Conservation (phyloP, 2,113 vertebrate genomes). For the Eolophus roseicapilla region DNA sequence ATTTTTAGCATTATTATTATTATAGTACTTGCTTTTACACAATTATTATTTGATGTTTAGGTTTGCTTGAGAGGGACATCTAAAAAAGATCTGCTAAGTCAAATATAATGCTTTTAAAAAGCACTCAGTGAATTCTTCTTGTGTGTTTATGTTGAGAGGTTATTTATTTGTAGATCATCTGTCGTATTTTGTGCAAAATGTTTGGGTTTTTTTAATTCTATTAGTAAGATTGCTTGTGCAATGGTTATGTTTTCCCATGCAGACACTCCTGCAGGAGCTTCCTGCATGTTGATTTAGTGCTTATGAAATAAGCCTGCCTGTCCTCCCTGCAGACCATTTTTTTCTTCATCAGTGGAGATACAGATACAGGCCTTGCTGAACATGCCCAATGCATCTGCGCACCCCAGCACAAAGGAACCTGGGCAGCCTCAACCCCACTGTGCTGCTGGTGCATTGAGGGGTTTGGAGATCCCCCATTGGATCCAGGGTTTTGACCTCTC, state of each 20-base stretch:
- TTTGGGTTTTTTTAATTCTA: constrained; percentile 32
- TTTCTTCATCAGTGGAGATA: neutral
- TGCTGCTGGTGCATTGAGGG: neutral
- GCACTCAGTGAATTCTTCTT: constrained; percentile 61
- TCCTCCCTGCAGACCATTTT: neutral
- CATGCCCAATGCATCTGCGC: fast-evolving
- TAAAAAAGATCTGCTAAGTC: constrained; percentile 60
- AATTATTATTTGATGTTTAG: constrained; percentile 66
- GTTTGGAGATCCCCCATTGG: neutral
- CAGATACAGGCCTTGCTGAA: neutral
- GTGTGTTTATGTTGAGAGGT: constrained; percentile 43
- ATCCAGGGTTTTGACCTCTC: neutral
- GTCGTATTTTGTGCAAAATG: constrained; percentile 20
- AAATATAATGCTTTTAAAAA: constrained; percentile 57
- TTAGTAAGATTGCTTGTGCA: constrained; percentile 25
- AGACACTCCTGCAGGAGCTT: constrained; percentile 27
- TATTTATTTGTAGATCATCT: constrained; percentile 50
- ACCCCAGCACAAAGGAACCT: neutral
- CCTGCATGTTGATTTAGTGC: neutral
- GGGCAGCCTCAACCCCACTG: neutral
- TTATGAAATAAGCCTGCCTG: neutral
- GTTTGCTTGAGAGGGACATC: constrained; percentile 60
- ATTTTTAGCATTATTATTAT: constrained; percentile 13
- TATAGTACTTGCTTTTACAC: constrained; percentile 36
- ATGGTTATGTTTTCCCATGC: constrained; percentile 15